Conservation (phyloP, 1,140 invertebrate genomes). For the Drosophila albomicans region DNA sequence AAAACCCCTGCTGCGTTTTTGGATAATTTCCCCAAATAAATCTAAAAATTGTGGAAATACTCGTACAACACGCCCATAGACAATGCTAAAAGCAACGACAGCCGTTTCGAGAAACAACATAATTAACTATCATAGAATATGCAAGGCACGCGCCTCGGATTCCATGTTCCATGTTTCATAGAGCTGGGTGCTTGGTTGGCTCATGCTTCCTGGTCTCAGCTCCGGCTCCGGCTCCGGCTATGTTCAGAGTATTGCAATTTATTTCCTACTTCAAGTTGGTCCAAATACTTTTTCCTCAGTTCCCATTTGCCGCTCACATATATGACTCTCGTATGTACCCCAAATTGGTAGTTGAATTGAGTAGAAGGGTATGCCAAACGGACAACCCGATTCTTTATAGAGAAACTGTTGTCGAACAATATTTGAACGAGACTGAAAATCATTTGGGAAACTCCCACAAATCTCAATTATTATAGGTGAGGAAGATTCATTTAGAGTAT, state of each 20-base stretch:
- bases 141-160: constrained; percentile 62
- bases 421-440: too few relatives aligned
- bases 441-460: too few relatives aligned
- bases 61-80: constrained; percentile 36
- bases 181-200: background rate
- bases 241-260: constrained; percentile 50
- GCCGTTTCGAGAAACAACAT: constrained; percentile 35
- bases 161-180: constrained; percentile 32
- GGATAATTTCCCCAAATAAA: constrained; percentile 75
- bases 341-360: too few relatives aligned
- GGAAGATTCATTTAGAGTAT: constrained; percentile 1
- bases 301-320: constrained; percentile 44
- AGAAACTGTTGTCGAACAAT: too few relatives aligned
- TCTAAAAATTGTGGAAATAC: constrained; percentile 52
- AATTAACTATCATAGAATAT: constrained; percentile 83
- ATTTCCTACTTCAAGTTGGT: constrained; percentile 39
- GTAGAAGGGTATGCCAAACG: background rate
- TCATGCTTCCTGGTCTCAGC: background rate
- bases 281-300: constrained; percentile 22
- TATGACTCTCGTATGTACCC: constrained; percentile 40
- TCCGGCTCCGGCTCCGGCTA: background rate
- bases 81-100: constrained; percentile 42
- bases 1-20: constrained; percentile 42
- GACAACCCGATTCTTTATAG: too few relatives aligned
- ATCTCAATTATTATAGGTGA: too few relatives aligned